Percentiles rank a stretch among this genome's conserved stretches.
Evolutionary conservation across 2,888 invertebrate species (phyloP).

Genomic region (Malthinus seriepunctatus): DNA sequence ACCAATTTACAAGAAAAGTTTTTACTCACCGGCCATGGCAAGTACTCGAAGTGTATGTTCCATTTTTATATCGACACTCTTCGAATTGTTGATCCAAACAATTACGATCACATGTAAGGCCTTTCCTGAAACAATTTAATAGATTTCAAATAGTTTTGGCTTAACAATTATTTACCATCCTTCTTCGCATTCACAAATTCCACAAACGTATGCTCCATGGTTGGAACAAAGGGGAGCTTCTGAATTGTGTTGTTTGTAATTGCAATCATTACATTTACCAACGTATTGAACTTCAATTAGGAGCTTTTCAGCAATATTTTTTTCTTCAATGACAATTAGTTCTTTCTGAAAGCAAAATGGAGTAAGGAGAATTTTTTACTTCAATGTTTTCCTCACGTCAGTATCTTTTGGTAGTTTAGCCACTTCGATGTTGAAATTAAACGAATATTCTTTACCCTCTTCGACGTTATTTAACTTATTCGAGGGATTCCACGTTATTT

Average conservation of each 20-base stretch:
- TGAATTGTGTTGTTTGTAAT: constrained; percentile 68
- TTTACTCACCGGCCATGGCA: constrained; percentile 35
- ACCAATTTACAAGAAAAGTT: too few relatives aligned
- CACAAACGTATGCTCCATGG: constrained; percentile 60
- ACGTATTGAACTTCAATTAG: constrained; percentile 67
- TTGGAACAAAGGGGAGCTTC: constrained; percentile 48
- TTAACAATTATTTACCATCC: constrained; percentile 34
- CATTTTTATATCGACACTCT: constrained; percentile 35
- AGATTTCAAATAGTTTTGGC: constrained; percentile 6
- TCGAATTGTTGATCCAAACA: constrained; percentile 55
- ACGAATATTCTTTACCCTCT: constrained; percentile 66
- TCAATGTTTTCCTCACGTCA: constrained; percentile 34
- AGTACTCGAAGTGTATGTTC: constrained; percentile 36
- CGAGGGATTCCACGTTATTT: constrained; percentile 54
- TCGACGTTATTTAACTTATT: constrained; percentile 63
- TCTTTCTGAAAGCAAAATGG: constrained; percentile 44
- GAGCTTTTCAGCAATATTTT: constrained; percentile 71
- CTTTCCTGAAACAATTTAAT: constrained; percentile 54
- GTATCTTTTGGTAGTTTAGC: constrained; percentile 60
- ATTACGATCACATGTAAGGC: constrained; percentile 56
- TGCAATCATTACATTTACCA: constrained; percentile 55
- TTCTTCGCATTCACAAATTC: constrained; percentile 33
- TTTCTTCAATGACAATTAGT: constrained; percentile 72
- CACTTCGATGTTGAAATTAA: constrained; percentile 65
- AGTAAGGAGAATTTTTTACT: not conserved